Evolutionary conservation across 2,797 vertebrate species (phyloP), one percentile per base, ranked within the genome.

Genomic region (Gymnoscopelus microlampas): DNA sequence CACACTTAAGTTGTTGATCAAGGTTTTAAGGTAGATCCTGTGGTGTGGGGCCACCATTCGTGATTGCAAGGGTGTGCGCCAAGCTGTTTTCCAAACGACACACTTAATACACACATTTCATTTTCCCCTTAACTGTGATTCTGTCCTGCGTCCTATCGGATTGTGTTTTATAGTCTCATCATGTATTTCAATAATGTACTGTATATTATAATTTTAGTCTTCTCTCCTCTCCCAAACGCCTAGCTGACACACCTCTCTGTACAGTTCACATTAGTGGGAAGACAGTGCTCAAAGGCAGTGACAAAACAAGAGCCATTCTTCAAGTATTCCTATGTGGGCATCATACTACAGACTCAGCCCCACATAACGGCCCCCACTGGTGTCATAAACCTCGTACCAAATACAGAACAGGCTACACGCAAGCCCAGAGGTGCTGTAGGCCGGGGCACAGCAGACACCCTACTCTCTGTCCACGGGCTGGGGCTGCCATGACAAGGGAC

Each of bases 181-280:
- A 77, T 85, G 88, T 89, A 91, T 92, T 78, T 90, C 85, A 92
- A 93, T 89, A 90, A 89, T 44, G 39, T 44, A 88, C 88, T 76
- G 83, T 91, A 73, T 86, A 91, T 87, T 68, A 53, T 74, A 68
- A 79, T 74, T 83, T 78, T 73, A 83, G 71, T 78, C 78, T 79
- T 56, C 66, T 74, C 74, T 80, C 77, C 53, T 61, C 76, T 81
- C 78, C 48, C 11, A 12, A 26, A 35, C 7, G 5, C 53, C 81
- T 84, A 51, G 50, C 60, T 60, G 68, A 82, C 65, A 77, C 66
- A 54, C 78, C 81, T 84, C 74, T 86, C 82, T 80, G 72, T 85
- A 95, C 93, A 89, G 93, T 98, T 99, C 97, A 98, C 97, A 98
- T 98, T 94, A 95, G 95, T 94, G 96, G 97, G 97, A 98, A 87